Base-by-base conservation (phyloP, 2,888 invertebrate species). In the Hermaeophaga mercurialis region DNA sequence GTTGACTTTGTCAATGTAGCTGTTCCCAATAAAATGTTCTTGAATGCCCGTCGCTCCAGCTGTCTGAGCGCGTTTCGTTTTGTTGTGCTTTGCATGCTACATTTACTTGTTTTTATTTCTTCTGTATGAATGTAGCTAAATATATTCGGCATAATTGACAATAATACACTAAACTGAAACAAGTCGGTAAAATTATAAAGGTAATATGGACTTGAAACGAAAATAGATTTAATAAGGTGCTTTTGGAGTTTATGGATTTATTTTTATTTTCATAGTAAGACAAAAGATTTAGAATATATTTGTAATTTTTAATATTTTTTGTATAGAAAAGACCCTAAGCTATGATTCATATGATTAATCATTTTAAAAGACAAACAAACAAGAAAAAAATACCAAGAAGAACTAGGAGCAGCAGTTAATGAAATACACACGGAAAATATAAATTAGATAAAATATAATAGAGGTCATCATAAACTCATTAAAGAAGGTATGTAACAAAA, bases 61-160 rank as follows among this genome's bases (percentile, higher is more conserved):
- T 50, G 50, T 43, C 43, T 50, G 17, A 28, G 41, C 28, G 41
- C 31, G 31, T 43, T 41, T 50, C 50, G 17, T 43, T 31, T 50
- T 50, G 28, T 50, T 50, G 28, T 43, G 28, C 43, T 50, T 33
- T 26, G 33, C 50, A 43, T 50, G 50, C 50, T 50, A 50, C 50
- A 50, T 41, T 50, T 33, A 43, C 43, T 50, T 50, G 49, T 49
- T 50, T 50, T 50, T 50, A 50, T 50, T 43, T 43, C 43, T 50
- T 18, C 14, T 43, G 31, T 28, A 50, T 50, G 50, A 50, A 50
- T 50, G 50, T 50, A 50, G 38, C 50, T 50, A 50, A 50, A 50
- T 50, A 50, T 50, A 50, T 33, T 33, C 31, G 17, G 15, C 24
- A 39, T 31, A 50, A 50, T 43, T 43, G 50, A 50, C 50, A 46